Percentiles rank a stretch among this genome's conserved stretches.
phyloP scores from a whole-genome alignment of 2,113 vertebrate genomes.

The Corythoichthys intestinalis region DNA sequence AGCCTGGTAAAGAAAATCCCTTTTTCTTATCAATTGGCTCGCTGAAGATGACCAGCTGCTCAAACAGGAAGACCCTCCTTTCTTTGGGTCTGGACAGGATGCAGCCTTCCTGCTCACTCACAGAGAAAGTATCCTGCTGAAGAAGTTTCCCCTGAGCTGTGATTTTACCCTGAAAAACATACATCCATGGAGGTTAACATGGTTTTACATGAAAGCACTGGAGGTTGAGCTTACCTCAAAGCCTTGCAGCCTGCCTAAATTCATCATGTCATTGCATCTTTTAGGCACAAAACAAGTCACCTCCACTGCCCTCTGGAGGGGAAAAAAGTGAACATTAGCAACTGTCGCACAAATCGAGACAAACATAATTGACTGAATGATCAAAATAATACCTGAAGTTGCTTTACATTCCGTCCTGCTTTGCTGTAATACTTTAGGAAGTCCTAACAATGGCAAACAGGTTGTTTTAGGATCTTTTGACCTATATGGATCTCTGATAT shows the following conservation, averaged over 20 bases:
- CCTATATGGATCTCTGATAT: neutral
- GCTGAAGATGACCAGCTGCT: constrained; percentile 87
- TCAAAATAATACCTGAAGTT: constrained; percentile 72
- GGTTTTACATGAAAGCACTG: neutral
- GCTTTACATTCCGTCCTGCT: constrained; percentile 75
- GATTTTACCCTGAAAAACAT: constrained; percentile 77
- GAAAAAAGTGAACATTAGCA: neutral
- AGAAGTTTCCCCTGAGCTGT: constrained; percentile 88
- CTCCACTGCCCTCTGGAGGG: constrained; percentile 79
- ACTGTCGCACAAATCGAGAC: neutral
- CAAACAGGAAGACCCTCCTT: constrained; percentile 86
- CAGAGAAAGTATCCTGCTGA: constrained; percentile 85
- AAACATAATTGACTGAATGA: neutral
- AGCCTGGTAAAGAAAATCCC: constrained; percentile 77
- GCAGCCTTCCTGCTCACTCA: constrained; percentile 76
- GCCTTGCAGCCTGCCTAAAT: constrained; percentile 83
- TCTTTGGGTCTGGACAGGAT: constrained; percentile 76
- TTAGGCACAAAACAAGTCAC: constrained; percentile 89
- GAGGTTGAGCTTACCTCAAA: constrained; percentile 76
- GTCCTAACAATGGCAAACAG: constrained; percentile 72
- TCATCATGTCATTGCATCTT: constrained; percentile 91
- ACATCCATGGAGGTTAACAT: neutral
- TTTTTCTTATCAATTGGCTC: constrained; percentile 86
- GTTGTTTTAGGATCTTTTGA: neutral
- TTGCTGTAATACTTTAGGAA: constrained; percentile 84